These are phyloP conservation scores for Pandemis cinnamomeana DNA, from an alignment of 2,888 invertebrate species.

Conservation along the genomic window DNA sequence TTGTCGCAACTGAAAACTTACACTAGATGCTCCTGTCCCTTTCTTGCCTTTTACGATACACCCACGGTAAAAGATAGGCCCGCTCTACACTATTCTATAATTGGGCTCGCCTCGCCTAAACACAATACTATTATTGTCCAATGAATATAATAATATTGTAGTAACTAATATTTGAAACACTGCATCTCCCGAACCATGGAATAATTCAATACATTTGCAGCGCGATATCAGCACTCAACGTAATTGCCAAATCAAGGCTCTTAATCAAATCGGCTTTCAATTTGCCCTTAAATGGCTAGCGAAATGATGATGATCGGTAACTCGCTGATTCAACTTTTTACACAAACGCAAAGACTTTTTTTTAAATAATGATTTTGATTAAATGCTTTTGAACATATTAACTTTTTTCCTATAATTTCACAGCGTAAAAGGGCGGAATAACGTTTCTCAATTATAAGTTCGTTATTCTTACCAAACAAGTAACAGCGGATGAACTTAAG, in stretches of 20 bases:
- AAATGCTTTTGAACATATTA: no score
- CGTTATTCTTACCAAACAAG: not conserved
- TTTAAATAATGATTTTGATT: no score
- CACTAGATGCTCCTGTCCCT: no score
- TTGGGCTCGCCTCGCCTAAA: not conserved
- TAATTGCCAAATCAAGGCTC: conserved; percentile 5
- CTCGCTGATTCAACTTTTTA: not conserved
- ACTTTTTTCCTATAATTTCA: not conserved
- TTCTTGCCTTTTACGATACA: no score
- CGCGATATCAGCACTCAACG: conserved; percentile 1
- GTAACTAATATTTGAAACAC: not conserved
- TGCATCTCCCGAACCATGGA: not conserved
- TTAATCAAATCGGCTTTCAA: conserved; percentile 10
- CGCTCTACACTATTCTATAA: no score
- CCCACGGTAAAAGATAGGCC: no score
- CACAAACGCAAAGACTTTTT: not conserved
- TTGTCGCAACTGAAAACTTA: no score
- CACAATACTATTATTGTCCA: not conserved
- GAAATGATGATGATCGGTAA: not conserved
- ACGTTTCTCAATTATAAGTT: not conserved
- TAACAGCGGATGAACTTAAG: not conserved
- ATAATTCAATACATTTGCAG: conserved; percentile 1
- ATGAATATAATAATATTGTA: no score
- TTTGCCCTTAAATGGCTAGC: not conserved
- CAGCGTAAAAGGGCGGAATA: no score